A percentile compares a stretch with the other conserved stretches of the same genome.
These are phyloP conservation scores for Ctenomys sociabilis DNA, from an alignment of 2,113 vertebrate species.

Conservation along the genomic window DNA sequence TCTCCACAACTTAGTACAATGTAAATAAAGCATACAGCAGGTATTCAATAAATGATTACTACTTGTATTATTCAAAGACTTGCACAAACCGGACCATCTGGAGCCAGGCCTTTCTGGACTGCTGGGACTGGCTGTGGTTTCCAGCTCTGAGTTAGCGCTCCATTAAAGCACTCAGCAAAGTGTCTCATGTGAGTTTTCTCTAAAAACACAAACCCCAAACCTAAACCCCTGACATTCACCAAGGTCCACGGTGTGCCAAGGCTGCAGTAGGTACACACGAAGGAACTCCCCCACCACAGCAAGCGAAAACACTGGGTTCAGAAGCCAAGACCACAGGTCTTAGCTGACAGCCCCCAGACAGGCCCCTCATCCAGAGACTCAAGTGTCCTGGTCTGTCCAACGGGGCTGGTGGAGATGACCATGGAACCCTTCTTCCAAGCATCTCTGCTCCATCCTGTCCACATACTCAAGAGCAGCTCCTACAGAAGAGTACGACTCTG, in stretches of 20 bases:
- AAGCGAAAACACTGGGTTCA: background rate
- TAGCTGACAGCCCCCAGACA: background rate
- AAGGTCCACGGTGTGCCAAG: background rate
- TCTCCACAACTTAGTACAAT: background rate
- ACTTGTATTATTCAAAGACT: slow-evolving; percentile 60
- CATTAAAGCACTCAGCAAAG: slow-evolving; percentile 71
- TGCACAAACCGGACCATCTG: slow-evolving; percentile 46
- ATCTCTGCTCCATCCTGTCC: background rate
- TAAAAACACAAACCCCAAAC: slow-evolving; percentile 59
- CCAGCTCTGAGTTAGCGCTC: slow-evolving; percentile 51
- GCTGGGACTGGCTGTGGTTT: slow-evolving; percentile 33
- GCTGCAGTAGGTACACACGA: accelerated
- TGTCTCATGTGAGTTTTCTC: slow-evolving; percentile 57
- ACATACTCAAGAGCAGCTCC: background rate
- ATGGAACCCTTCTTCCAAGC: background rate
- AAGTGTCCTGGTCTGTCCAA: background rate
- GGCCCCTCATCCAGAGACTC: background rate
- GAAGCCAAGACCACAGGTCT: background rate
- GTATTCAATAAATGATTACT: slow-evolving; percentile 65
- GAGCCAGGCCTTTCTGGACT: slow-evolving; percentile 48
- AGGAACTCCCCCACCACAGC: accelerated
- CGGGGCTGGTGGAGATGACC: background rate
- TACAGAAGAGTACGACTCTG: accelerated
- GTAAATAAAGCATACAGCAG: slow-evolving; percentile 60
- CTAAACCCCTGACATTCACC: background rate